These are phyloP conservation scores for Drosophila kohkoa DNA, from an alignment of 1,140 invertebrate genomes.

Conservation along the genomic window DNA sequence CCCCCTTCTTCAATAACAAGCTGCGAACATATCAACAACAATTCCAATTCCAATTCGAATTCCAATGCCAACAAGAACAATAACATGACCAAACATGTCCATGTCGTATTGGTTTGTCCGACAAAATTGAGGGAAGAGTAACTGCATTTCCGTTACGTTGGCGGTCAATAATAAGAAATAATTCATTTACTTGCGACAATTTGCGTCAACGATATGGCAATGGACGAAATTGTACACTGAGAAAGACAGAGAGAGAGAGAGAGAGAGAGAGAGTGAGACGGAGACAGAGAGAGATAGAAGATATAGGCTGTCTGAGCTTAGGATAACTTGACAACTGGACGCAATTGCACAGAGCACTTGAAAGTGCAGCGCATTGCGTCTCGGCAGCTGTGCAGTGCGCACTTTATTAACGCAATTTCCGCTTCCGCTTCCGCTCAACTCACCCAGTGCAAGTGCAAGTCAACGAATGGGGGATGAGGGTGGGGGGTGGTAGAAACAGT, in stretches of 20 bases:
- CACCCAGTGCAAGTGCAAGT: not conserved
- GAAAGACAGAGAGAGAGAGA: not conserved
- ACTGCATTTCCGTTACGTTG: constrained; percentile 27
- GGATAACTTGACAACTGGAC: constrained; percentile 4
- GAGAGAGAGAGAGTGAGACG: too few species aligned
- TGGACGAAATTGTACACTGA: not conserved
- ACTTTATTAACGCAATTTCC: constrained; percentile 70
- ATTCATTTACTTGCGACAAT: constrained; percentile 40
- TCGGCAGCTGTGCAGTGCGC: constrained; percentile 11
- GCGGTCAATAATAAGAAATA: constrained; percentile 46
- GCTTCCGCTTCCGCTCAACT: constrained; percentile 55
- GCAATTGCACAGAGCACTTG: constrained; percentile 28
- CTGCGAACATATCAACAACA: constrained; percentile 32
- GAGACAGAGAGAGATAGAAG: not conserved
- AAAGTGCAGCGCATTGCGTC: constrained; percentile 13
- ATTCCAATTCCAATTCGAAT: constrained; percentile 10
- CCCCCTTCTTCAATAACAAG: constrained; percentile 4
- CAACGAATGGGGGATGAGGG: not conserved
- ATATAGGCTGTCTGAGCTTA: not conserved
- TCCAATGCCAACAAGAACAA: constrained; percentile 10
- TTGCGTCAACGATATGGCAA: constrained; percentile 12
- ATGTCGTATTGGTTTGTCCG: constrained; percentile 10
- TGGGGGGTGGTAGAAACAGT: not conserved
- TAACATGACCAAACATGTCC: not conserved
- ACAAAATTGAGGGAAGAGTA: not conserved